Base-by-base conservation (phyloP, 2,888 invertebrate species). In the Dicyrtomina minuta region DNA sequence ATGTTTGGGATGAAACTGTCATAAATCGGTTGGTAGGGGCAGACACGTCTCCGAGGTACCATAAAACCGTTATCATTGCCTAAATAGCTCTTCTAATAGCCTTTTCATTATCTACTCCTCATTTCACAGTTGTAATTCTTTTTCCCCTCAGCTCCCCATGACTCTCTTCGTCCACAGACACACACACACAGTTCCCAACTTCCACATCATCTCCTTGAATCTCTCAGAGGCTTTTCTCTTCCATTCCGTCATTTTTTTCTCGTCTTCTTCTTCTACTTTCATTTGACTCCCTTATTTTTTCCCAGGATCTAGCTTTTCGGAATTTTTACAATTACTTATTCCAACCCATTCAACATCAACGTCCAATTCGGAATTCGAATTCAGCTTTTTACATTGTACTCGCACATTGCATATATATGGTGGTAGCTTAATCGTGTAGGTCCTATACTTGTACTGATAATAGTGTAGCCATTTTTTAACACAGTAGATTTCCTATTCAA, bases 11-110 rank as follows among this genome's bases (percentile, higher is more conserved):
- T 43, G 60, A 60, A 72, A 69, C 60, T 70, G 68, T 72, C 74
- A 75, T 75, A 75, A 75, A 75, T 74, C 70, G 70, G 46, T 61
- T 70, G 68, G 71, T 69, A 62, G 72, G 70, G 70, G 72, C 71
- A 67, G 41, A 66, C 69, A 69, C 70, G 74, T 70, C 75, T 73
- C 74, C 66, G 64, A 70, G 72, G 76, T 70, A 70, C 74, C 76
- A 76, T 76, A 75, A 76, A 76, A 75, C 73, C 75, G 74, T 76
- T 76, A 76, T 76, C 76, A 76, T 75, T 74, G 60, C 58, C 74
- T 76, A 76, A 76, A 76, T 76, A 75, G 76, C 73, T 70, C 55
- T 62, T 70, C 70, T 74, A 73, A 76, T 74, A 73, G 75, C 70
- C 70, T 70, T 75, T 75, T 75, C 74, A 72, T 73, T 72, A 75